Evolutionary conservation across 53 echinoderm and acorn worm genomes (phyloP).

Genomic region (Crossaster papposus): DNA sequence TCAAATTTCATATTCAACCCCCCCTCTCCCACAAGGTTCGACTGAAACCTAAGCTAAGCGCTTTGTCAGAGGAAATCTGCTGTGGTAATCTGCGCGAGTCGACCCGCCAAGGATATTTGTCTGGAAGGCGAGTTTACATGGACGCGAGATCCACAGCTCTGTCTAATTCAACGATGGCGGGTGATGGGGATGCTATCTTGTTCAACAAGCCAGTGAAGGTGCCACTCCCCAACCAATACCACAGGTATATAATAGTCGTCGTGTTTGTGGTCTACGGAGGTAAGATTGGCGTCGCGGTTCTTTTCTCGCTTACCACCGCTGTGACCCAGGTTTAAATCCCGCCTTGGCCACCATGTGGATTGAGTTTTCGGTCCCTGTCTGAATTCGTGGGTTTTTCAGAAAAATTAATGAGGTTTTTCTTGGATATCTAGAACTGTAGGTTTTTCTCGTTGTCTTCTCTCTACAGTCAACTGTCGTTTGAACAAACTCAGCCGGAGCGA

Average conservation of each 20-base stretch:
- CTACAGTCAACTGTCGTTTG: too few relatives aligned
- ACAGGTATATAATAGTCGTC: slow-evolving; percentile 50
- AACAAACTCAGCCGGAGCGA: too few relatives aligned
- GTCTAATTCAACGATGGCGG: slow-evolving; percentile 25
- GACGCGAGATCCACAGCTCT: neutral
- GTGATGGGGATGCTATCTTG: slow-evolving; percentile 31
- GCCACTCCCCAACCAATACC: slow-evolving; percentile 66
- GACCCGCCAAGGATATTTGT: too few relatives aligned
- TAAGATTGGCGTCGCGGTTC: neutral
- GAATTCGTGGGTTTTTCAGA: too few relatives aligned
- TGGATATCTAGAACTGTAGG: neutral
- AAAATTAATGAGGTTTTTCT: neutral
- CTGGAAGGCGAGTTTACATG: neutral
- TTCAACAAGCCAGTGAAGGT: slow-evolving; percentile 55
- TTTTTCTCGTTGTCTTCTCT: too few relatives aligned
- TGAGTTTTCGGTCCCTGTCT: too few relatives aligned
- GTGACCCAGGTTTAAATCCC: too few relatives aligned
- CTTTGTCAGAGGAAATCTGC: neutral
- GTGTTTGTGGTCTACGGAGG: neutral
- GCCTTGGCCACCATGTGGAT: too few relatives aligned
- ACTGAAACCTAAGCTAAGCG: too few relatives aligned
- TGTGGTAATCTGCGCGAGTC: neutral
- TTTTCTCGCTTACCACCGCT: too few relatives aligned
- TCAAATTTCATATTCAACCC: too few relatives aligned
- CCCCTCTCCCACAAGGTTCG: too few relatives aligned